phyloP scores from a whole-genome alignment of 2,888 invertebrate genomes.

The Scaptomyza flava region DNA sequence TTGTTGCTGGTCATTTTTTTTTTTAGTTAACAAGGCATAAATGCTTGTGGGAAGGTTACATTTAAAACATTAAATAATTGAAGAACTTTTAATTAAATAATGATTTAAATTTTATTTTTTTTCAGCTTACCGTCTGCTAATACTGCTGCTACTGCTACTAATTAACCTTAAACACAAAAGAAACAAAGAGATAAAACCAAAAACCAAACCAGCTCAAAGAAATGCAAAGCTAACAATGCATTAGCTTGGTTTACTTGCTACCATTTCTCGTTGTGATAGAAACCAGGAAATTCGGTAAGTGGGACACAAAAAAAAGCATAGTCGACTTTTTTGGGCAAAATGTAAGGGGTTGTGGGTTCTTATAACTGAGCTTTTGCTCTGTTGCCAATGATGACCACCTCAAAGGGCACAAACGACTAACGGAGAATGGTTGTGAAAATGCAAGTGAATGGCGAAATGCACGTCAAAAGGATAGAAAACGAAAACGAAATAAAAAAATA shows the following conservation, averaged over 20 bases:
- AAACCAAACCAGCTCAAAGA: slow-evolving; percentile 25
- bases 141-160: slow-evolving; percentile 6
- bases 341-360: neutral
- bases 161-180: slow-evolving; percentile 42
- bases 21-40: slow-evolving; percentile 7
- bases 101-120: slow-evolving; percentile 16
- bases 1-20: slow-evolving; percentile 7
- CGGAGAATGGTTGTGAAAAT: slow-evolving; percentile 11
- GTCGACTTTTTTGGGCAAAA: slow-evolving; percentile 26
- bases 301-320: slow-evolving; percentile 23
- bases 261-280: slow-evolving; percentile 35
- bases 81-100: neutral
- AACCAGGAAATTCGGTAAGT: slow-evolving; percentile 45
- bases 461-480: slow-evolving; percentile 26
- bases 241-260: slow-evolving; percentile 29
- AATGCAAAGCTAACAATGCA: slow-evolving; percentile 20
- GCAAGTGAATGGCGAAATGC: slow-evolving; percentile 24
- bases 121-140: slow-evolving; percentile 21
- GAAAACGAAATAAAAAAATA: slow-evolving; percentile 12
- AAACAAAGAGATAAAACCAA: slow-evolving; percentile 2
- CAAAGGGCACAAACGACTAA: slow-evolving; percentile 52
- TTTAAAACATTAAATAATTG: too few relatives aligned
- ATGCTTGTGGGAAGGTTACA: neutral
- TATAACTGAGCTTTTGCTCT: slow-evolving; percentile 13
- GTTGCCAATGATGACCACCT: slow-evolving; percentile 44